Evolutionary conservation across 2,797 vertebrate genomes (phyloP), one percentile per base, ranked within the genome.

Genomic region (Poecile montanus): DNA sequence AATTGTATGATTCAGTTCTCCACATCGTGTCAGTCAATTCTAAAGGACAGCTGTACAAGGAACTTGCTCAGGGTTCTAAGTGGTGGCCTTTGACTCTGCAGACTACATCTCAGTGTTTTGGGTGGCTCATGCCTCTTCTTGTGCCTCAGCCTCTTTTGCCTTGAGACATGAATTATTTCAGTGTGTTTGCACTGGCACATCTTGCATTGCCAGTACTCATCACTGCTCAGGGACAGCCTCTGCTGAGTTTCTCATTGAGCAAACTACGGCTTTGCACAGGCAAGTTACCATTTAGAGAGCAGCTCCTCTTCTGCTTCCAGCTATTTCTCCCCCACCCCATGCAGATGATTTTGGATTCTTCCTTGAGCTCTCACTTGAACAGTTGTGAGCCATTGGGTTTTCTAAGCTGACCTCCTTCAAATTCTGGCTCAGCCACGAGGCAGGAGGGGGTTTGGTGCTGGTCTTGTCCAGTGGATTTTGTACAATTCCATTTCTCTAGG

Each of bases 21-120:
- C 44, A 38, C 11, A 60, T 89, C 0, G 0, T 54, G 26, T 66
- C 68, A 30, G 45, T 50, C 0, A 0, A 8, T 81, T 81, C 62
- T 81, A 48, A 67, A 67, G 70, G 40, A 62, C 7, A 58, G 15
- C 26, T 60, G 51, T 38, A 36, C 16, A 19, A 51, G 22, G 26
- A 85, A 78, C 62, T 88, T 85, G 50, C 44, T 80, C 40, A 36
- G 58, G 47, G n/a, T 7, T 58, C 8, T 53, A 54, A 40, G 34
- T n/a, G 34, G 23, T 60, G 66, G 62, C 36, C 42, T 88, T 76
- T 70, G 40, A 56, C 53, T 85, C 63, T 23, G 14, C 18, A 88
- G 66, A 26, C 40, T 56, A 25, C 44, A 57, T 16, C 40, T 60
- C 40, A 11, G 10, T 61, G 34, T 56, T 57, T 58, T 75, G 73